Evolutionary conservation across 1,140 invertebrate genomes (phyloP).

Genomic region (Eriosoma lanigerum): DNA sequence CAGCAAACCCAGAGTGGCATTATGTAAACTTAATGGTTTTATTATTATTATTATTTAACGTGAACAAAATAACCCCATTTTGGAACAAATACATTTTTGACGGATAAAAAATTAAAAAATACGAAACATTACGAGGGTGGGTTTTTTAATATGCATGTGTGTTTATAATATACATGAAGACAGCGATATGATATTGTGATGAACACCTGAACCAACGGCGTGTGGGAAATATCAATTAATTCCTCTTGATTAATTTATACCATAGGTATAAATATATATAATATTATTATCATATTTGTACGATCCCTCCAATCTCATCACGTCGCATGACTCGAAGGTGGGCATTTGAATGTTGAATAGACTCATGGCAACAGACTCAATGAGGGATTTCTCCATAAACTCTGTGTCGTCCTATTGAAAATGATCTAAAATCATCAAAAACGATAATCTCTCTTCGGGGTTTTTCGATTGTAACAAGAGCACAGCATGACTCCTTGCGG

Average conservation of each 20-base stretch:
- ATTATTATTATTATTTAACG: not conserved
- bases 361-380: not conserved
- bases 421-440: slow-evolving; percentile 30
- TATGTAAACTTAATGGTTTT: slow-evolving; percentile 34
- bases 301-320: not conserved
- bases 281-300: no score
- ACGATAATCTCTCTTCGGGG: slow-evolving; percentile 32
- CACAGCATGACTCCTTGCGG: slow-evolving; percentile 41
- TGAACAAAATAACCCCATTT: slow-evolving; percentile 5
- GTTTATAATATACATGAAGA: slow-evolving; percentile 11
- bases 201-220: slow-evolving; percentile 22
- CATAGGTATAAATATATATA: not conserved
- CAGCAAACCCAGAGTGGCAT: slow-evolving; percentile 27
- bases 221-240: slow-evolving; percentile 50
- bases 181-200: not conserved
- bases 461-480: slow-evolving; percentile 25
- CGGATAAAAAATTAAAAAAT: slow-evolving; percentile 14
- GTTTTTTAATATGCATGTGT: slow-evolving; percentile 32
- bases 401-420: slow-evolving; percentile 23
- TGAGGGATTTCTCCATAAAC: not conserved
- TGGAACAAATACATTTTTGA: slow-evolving; percentile 40
- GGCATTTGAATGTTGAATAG: slow-evolving; percentile 9
- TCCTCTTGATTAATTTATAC: slow-evolving; percentile 40
- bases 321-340: not conserved
- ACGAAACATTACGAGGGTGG: slow-evolving; percentile 32